These are phyloP conservation scores for Falco biarmicus DNA, from an alignment of 2,797 vertebrate species.

Conservation along the genomic window DNA sequence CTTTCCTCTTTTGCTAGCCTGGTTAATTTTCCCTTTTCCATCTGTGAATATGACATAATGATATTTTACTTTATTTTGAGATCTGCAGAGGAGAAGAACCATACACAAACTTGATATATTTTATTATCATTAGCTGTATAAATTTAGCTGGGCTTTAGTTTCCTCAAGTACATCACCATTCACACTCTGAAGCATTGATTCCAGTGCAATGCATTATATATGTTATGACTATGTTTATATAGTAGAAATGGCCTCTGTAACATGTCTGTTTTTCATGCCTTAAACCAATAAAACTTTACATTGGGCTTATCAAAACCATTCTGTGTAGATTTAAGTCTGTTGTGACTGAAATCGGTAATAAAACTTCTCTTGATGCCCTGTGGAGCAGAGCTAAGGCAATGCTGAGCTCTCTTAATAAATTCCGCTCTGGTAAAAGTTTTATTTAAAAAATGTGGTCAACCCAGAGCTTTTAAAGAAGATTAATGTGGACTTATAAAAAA, in stretches of 20 bases:
- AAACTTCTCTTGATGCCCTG: conserved; percentile 44
- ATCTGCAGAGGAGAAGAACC: neutral
- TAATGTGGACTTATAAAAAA: conserved; percentile 68
- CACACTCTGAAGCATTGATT: neutral
- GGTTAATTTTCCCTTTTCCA: conserved; percentile 12
- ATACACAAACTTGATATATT: neutral
- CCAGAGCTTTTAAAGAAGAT: conserved; percentile 61
- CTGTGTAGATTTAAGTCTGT: conserved; percentile 48
- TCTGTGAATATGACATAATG: neutral
- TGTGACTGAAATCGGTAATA: conserved; percentile 60
- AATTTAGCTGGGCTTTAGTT: conserved; percentile 25
- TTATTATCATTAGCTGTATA: neutral
- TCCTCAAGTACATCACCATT: neutral
- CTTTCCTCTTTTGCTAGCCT: neutral
- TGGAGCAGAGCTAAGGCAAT: conserved; percentile 41
- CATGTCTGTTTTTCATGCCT: conserved; percentile 59
- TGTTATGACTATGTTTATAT: conserved; percentile 29
- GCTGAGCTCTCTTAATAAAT: conserved; percentile 62
- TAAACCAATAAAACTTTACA: conserved; percentile 67
- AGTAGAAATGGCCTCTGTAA: conserved; percentile 20
- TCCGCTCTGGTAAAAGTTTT: conserved; percentile 51
- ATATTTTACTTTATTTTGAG: conserved; percentile 17
- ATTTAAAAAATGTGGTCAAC: conserved; percentile 64
- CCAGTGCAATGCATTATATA: neutral
- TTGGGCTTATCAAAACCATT: conserved; percentile 64